Conservation (phyloP, 2,113 vertebrate species). For the Silurus asotus region DNA sequence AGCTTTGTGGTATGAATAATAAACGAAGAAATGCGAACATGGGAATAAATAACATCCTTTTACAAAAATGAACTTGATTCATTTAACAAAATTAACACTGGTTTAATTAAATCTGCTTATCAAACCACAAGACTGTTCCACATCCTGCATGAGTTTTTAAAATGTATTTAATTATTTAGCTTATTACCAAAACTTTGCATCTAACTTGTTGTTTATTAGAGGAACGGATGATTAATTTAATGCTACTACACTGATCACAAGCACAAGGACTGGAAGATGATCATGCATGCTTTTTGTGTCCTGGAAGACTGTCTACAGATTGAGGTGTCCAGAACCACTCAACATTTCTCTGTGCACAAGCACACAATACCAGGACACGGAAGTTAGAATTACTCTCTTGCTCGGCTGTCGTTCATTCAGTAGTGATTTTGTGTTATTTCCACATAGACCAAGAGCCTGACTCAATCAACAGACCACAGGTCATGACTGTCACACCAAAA, state of each 20-base stretch:
- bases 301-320: neutral
- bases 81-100: neutral
- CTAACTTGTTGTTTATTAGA: neutral
- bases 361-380: constrained; percentile 25
- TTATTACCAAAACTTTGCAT: neutral
- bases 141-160: neutral
- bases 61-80: neutral
- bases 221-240: neutral
- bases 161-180: neutral
- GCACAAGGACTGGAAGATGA: neutral
- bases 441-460: constrained; percentile 36
- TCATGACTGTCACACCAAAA: constrained; percentile 17
- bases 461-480: constrained; percentile 34
- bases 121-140: neutral
- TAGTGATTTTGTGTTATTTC: constrained; percentile 49
- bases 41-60: neutral
- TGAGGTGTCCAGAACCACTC: neutral
- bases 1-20: constrained; percentile 26
- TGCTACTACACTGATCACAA: neutral
- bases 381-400: constrained; percentile 46
- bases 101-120: neutral
- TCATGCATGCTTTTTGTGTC: no score
- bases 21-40: constrained; percentile 12
- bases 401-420: constrained; percentile 43
- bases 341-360: constrained; percentile 30